Base-by-base conservation (phyloP, 2,113 vertebrate species). In the Vulpes lagopus region DNA sequence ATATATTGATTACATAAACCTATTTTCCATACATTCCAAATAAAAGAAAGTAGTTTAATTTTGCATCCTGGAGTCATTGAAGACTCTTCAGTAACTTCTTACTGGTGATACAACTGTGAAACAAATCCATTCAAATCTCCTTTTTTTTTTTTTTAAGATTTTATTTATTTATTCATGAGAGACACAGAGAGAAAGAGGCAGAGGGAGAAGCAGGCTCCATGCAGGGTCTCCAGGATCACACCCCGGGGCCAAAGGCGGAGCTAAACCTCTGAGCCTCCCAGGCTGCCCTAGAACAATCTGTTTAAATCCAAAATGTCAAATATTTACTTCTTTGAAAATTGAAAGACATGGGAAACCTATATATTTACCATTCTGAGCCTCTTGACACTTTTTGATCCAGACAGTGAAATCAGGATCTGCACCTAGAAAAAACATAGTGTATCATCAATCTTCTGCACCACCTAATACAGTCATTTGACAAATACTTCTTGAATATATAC, bases 311-410 rank as follows among this genome's bases (percentile, higher is more conserved):
- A 89, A 85, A 81, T 38, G 65, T 93, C 59, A 76, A 92, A 84
- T 35, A 19, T 11, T 93, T 65, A 80, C 49, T 91, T 84, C 25
- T 92, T 83, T 79, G 94, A 76, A 89, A 89, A 97, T 9, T 69
- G 20, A 91, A 97, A 90, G 23, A 69, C 57, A 86, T n/a, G 2
- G 25, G 23, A 94, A 94, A 90, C 11, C 27, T 64, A 82, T 32
- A 88, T 80, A 98, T 99, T 99, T 98, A 99, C 99, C 98, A 0
- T 97, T 98, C 97, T 99, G 98, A 91, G 97, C 99, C 98, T 99
- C 99, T 93, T 99, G 99, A 98, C 99, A 99, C 55, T 97, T 99
- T 97, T 99, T 99, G 98, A 99, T 99, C 99, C 99, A 99, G 96
- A 98, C 64, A 96, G 98, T 98, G 98, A 99, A 99, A 12, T 98